Conservation (phyloP, 2,113 vertebrate genomes). For the Phoenicopterus ruber region DNA sequence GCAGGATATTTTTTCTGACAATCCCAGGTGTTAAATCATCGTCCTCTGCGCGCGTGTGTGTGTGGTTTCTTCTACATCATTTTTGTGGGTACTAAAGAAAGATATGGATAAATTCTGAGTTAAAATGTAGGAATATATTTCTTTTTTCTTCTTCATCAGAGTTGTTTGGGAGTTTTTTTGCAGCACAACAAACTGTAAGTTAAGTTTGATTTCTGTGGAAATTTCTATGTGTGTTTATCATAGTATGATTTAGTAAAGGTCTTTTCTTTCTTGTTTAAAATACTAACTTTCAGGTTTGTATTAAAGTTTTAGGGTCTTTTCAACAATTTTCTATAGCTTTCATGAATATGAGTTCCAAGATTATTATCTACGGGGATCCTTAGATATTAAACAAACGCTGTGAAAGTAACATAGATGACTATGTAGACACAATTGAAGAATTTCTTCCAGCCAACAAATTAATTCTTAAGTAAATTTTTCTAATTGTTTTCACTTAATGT, state of each 20-base stretch:
- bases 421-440: neutral
- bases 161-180: too few relatives aligned
- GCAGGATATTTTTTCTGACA: constrained; percentile 37
- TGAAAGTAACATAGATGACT: neutral
- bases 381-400: neutral
- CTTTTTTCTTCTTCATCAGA: neutral
- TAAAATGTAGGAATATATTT: neutral
- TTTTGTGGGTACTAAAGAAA: neutral
- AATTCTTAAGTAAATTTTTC: neutral
- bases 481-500: neutral
- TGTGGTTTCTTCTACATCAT: neutral
- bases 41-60: neutral
- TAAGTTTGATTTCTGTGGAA: neutral
- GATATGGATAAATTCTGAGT: neutral
- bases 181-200: neutral
- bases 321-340: neutral
- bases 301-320: neutral
- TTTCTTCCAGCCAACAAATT: neutral
- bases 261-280: neutral
- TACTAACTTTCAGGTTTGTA: neutral
- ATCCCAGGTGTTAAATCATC: neutral
- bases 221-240: neutral
- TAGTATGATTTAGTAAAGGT: neutral
- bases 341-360: neutral
- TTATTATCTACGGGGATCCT: neutral